These are phyloP conservation scores for Heterochromis multidens DNA, from an alignment of 2,113 vertebrate species.

Conservation along the genomic window DNA sequence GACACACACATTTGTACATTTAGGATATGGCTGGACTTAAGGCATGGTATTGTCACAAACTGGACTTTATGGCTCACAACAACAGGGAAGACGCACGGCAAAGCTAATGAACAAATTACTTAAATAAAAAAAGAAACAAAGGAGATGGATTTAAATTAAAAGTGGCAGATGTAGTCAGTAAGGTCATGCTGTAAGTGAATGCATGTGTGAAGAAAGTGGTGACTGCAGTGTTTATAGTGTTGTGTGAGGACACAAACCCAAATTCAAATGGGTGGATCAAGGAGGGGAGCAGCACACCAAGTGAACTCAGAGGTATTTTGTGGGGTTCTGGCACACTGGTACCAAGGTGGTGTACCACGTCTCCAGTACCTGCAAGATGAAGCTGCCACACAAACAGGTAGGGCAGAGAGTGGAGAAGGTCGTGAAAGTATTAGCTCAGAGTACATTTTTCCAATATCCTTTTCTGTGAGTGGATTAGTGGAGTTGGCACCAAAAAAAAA, in stretches of 20 bases:
- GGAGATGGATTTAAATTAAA: neutral
- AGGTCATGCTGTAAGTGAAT: neutral
- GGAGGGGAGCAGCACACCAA: neutral
- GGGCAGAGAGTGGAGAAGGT: too few relatives aligned
- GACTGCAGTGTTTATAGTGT: neutral
- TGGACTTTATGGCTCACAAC: neutral
- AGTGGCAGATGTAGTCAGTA: neutral
- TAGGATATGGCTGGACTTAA: neutral
- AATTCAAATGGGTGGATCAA: too few relatives aligned
- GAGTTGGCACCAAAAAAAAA: too few relatives aligned
- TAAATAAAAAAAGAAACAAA: too few relatives aligned
- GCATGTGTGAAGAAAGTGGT: neutral
- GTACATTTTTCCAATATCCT: too few relatives aligned
- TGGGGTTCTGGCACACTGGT: neutral
- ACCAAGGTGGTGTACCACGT: neutral
- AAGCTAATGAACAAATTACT: too few relatives aligned
- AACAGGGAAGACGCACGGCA: too few relatives aligned
- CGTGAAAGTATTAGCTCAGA: too few relatives aligned
- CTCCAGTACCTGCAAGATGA: too few relatives aligned
- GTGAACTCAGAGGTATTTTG: neutral
- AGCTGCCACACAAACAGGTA: too few relatives aligned
- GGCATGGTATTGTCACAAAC: neutral
- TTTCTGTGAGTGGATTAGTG: too few relatives aligned
- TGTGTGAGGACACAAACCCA: neutral
- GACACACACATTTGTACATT: neutral